Evolutionary conservation across 2,888 invertebrate species (phyloP), one percentile per base, ranked within the genome.

Genomic region (Oscheius sp.): DNA sequence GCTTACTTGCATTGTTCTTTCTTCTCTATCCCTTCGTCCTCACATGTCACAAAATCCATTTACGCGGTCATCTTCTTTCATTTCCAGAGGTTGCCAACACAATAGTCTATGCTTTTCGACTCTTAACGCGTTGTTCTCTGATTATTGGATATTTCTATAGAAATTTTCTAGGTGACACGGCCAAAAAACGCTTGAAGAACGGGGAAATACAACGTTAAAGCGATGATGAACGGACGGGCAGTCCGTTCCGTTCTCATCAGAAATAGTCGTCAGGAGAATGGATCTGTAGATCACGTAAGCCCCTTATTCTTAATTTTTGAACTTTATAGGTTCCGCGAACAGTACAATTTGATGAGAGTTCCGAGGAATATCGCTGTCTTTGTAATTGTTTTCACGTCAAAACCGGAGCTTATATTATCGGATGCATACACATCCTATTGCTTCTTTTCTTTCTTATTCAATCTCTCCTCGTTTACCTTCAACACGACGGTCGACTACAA

Each of bases 341-440:
- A 14, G 77, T 84, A 9, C 83, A 85, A 72, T 85, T 85, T 68
- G 84, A 84, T 66, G 84, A 84, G 54, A 77, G 78, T 28, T 76
- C 80, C 9, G 83, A 82, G 24, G 78, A 79, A 50, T 85, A 85
- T 69, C 75, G 84, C 51, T 85, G 85, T 70, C 72, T 85, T 12
- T 85, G 84, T 71, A 82, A 83, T 50, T 84, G 83, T 68, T 85
- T 85, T 62, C 85, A 85, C 62, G 82, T 85, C 6, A 85, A 85
- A 67, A 83, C 83, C 36, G 85, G 84, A 14, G 78, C 82, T 12
- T 74, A 77, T 65, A 70, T 80, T 20, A 80, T 85, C 28, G 83
- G 78, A 72, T 76, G 67, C 32, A 70, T 82, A 8, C 80, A 84
- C 47, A 65, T 80, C 17, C 32, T 80, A 6, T 74, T 84, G 72